Evolutionary conservation across 2,797 vertebrate genomes (phyloP), one percentile per base, ranked within the genome.

Genomic region (Alauda arvensis): DNA sequence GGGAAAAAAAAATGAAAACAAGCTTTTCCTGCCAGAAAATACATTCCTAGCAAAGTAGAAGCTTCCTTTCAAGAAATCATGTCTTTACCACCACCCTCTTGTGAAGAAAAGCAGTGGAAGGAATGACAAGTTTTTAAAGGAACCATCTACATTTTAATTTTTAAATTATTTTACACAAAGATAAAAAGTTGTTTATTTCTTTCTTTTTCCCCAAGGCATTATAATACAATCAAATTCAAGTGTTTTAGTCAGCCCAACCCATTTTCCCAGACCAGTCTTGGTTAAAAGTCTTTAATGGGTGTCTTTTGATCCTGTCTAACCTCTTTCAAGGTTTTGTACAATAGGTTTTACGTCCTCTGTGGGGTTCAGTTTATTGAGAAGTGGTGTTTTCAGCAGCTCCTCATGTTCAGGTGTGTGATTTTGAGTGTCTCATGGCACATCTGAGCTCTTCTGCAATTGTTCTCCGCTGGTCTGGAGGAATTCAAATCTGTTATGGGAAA

Each of bases 331-430:
- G 12, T 25, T 72, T 69, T 72, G 40, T 2, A 1, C 40, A 63
- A 57, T 18, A 39, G 19, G 14, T 25, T 81, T 88, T 72, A 24
- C 83, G 0, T 57, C 34, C 34, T 87, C 67, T 65, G 42, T 34
- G 53, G 34, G 7, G 24, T 40, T 93, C 42, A 16, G 1, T 76
- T 78, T 42, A 57, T 10, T 45, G 33, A 56, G 49, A 74, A 56
- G 11, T 66, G 52, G 66, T 52, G 53, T 68, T 89, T 90, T 78
- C 74, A 81, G 66, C 57, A 89, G 69, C 55, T 93, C 83, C 55
- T 77, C 8, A 1, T 60, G 66, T 60, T 85, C 79, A 87, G 80
- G 43, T 88, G 79, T n/a, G 85, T 57, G 51, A 7, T 87, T 79
- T 70, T 85, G 89, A 83, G 80, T 11, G 49, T 42, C 52, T 83